Evolutionary conservation across 2,797 vertebrate genomes (phyloP).

Genomic region (Labeo calbasu): DNA sequence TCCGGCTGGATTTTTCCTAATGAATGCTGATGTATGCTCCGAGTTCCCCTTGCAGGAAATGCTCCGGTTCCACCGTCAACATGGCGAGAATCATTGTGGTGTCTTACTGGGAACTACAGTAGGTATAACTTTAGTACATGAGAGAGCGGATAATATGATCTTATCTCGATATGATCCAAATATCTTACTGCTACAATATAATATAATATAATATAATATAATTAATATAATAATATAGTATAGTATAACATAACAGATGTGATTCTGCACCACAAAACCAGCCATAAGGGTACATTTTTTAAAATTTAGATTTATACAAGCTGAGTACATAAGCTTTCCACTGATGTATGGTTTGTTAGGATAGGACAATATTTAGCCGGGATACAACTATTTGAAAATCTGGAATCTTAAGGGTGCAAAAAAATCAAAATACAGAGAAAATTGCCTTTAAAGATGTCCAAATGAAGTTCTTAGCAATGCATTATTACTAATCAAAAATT

Average conservation of each 20-base stretch:
- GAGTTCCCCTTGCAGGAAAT: constrained; percentile 92
- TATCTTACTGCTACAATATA: not conserved
- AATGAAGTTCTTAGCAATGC: too few species aligned
- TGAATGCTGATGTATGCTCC: constrained; percentile 95
- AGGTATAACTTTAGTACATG: constrained; percentile 58
- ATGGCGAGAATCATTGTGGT: constrained; percentile 82
- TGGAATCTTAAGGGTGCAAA: too few species aligned
- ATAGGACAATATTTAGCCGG: too few species aligned
- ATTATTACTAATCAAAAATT: too few species aligned
- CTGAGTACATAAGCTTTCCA: too few species aligned
- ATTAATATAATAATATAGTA: not conserved
- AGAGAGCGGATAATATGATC: not conserved
- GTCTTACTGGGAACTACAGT: constrained; percentile 95
- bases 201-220: not conserved
- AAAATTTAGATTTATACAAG: too few species aligned
- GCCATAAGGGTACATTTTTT: too few species aligned
- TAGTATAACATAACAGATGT: not conserved
- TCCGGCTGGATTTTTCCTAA: constrained; percentile 90
- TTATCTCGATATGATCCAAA: not conserved
- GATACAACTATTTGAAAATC: too few species aligned
- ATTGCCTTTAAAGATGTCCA: too few species aligned
- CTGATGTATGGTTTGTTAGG: too few species aligned
- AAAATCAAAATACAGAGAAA: too few species aligned
- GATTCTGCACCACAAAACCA: too few species aligned
- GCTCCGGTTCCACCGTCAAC: constrained; percentile 84